A percentile compares a stretch with the other conserved stretches of the same genome.
Evolutionary conservation across 2,888 invertebrate species (phyloP).

Genomic region (Bhutanitis thaidina): DNA sequence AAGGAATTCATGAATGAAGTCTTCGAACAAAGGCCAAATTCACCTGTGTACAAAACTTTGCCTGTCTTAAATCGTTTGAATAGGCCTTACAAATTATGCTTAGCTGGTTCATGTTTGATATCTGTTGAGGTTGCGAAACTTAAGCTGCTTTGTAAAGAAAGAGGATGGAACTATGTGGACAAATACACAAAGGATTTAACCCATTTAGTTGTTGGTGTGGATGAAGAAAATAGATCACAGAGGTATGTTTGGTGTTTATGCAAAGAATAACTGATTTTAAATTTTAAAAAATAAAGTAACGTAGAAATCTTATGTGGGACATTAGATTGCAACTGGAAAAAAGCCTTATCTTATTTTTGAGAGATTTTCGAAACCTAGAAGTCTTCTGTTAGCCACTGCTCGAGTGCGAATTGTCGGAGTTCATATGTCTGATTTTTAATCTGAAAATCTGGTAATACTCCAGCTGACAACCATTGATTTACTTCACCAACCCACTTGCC

Average conservation of each 20-base stretch:
- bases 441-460: too few species aligned
- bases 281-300: too few species aligned
- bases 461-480: too few species aligned
- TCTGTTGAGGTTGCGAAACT: constrained; percentile 41
- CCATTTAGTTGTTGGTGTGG: constrained; percentile 66
- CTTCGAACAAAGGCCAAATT: constrained; percentile 48
- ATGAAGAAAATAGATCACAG: constrained; percentile 60
- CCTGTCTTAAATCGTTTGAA: constrained; percentile 25
- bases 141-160: constrained; percentile 45
- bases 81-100: constrained; percentile 35
- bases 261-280: too few species aligned
- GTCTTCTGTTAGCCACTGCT: too few species aligned
- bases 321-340: too few species aligned
- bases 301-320: too few species aligned
- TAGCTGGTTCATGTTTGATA: constrained; percentile 58
- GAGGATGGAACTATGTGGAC: constrained; percentile 51
- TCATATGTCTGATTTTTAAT: too few species aligned
- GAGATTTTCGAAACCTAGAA: too few species aligned
- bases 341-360: too few species aligned
- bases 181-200: constrained; percentile 57
- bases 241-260: constrained; percentile 42
- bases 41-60: constrained; percentile 31
- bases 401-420: too few species aligned
- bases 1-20: constrained; percentile 60
- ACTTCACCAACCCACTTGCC: too few species aligned